phyloP scores from a whole-genome alignment of 2,888 invertebrate species.

The Campoletis raptor region DNA sequence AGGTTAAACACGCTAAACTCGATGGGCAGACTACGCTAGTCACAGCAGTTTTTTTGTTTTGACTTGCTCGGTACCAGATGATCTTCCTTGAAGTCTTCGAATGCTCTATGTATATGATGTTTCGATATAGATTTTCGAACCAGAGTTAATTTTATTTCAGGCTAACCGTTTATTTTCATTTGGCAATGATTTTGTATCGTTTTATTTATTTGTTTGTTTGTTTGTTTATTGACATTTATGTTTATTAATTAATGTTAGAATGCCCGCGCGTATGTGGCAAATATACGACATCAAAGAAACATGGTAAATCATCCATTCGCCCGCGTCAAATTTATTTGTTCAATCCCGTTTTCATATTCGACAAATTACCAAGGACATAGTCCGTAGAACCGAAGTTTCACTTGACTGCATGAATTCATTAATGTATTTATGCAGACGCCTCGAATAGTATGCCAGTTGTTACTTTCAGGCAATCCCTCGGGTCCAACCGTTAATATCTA shows the following conservation, averaged over 20 bases:
- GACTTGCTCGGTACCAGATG: too few relatives aligned
- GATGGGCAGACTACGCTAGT: too few relatives aligned
- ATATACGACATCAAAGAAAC: neutral
- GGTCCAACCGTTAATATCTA: neutral
- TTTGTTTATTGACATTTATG: neutral
- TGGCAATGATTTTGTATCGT: neutral
- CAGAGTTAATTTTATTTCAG: neutral
- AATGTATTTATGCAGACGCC: neutral
- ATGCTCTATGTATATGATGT: neutral
- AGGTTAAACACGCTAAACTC: too few relatives aligned
- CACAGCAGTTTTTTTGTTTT: too few relatives aligned
- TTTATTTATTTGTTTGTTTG: neutral
- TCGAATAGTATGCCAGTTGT: neutral
- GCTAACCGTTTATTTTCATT: neutral
- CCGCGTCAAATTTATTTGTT: neutral
- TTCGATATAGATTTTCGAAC: neutral
- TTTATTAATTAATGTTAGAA: neutral
- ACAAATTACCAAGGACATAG: conserved; percentile 10
- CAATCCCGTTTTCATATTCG: conserved; percentile 4
- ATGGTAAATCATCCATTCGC: neutral
- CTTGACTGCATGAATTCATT: conserved; percentile 11
- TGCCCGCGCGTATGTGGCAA: neutral
- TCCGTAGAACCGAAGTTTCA: conserved; percentile 2
- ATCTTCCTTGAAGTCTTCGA: too few relatives aligned
- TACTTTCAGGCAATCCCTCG: conserved; percentile 21